Percentiles rank a stretch among this genome's conserved stretches.
Conservation (phyloP, 2,797 vertebrate genomes). For the Dermochelys coriacea region DNA sequence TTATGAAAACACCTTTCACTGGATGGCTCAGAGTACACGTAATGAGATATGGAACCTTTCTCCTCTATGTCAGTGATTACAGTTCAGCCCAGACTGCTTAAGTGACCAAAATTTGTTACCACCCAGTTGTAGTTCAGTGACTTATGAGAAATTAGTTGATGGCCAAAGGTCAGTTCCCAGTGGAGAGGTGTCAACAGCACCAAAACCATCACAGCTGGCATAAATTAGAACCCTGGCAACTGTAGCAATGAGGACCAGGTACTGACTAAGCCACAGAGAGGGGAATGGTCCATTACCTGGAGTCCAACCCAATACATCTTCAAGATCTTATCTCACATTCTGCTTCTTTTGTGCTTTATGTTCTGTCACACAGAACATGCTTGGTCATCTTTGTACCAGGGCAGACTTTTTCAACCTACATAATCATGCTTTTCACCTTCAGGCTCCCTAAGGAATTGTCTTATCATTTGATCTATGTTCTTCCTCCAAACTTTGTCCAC, state of each 20-base stretch:
- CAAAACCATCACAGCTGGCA: background rate
- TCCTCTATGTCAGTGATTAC: background rate
- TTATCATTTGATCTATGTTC: background rate
- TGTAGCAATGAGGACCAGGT: background rate
- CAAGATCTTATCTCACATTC: background rate
- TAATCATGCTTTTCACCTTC: conserved; percentile 34
- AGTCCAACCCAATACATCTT: conserved; percentile 10
- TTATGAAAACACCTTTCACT: background rate
- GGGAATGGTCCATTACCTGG: background rate
- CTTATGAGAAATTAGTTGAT: background rate
- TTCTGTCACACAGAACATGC: background rate
- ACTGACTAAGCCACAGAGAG: fast-evolving
- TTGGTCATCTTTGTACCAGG: background rate
- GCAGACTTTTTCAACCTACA: conserved; percentile 23
- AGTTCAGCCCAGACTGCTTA: background rate
- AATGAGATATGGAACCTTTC: background rate
- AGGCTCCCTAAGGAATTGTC: background rate
- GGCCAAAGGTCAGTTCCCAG: background rate
- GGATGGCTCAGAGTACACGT: background rate
- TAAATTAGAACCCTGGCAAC: background rate
- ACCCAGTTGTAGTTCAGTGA: background rate
- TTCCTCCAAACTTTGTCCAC: conserved; percentile 19
- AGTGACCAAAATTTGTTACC: background rate
- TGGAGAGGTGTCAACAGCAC: background rate
- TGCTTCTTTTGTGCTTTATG: background rate